Percentiles rank a stretch among this genome's conserved stretches.
Evolutionary conservation across 2,888 invertebrate species (phyloP).

Genomic region (Erebia palarica): DNA sequence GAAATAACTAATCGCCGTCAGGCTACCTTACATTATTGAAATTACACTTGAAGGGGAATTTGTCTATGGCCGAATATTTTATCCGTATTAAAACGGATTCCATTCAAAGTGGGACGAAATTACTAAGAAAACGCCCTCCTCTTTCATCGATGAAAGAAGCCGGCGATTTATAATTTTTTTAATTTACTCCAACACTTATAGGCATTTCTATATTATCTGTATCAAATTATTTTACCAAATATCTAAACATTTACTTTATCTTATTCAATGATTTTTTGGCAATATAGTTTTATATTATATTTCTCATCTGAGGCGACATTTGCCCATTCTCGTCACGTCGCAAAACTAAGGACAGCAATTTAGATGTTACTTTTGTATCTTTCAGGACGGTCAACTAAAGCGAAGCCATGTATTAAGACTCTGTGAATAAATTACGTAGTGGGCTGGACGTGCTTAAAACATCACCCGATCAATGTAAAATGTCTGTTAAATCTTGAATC

Average conservation of each 20-base stretch:
- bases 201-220: too few relatives aligned
- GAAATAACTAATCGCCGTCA: too few relatives aligned
- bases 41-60: too few relatives aligned
- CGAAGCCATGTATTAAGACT: slow-evolving; percentile 3
- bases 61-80: not conserved
- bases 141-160: not conserved
- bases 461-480: too few relatives aligned
- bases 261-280: not conserved
- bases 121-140: slow-evolving; percentile 2
- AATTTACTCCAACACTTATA: too few relatives aligned
- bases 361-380: slow-evolving; percentile 16
- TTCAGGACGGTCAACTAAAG: not conserved
- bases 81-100: slow-evolving; percentile 6
- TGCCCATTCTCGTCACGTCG: slow-evolving; percentile 10
- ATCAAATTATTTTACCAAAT: too few relatives aligned
- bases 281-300: not conserved
- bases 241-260: too few relatives aligned
- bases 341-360: slow-evolving; percentile 17
- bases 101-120: not conserved
- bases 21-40: not conserved
- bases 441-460: too few relatives aligned
- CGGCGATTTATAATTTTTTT: too few relatives aligned
- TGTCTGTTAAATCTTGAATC: too few relatives aligned
- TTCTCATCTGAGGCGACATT: not conserved
- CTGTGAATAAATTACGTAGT: not conserved